Conservation (phyloP, 2,888 invertebrate genomes). For the Odontothrips loti region DNA sequence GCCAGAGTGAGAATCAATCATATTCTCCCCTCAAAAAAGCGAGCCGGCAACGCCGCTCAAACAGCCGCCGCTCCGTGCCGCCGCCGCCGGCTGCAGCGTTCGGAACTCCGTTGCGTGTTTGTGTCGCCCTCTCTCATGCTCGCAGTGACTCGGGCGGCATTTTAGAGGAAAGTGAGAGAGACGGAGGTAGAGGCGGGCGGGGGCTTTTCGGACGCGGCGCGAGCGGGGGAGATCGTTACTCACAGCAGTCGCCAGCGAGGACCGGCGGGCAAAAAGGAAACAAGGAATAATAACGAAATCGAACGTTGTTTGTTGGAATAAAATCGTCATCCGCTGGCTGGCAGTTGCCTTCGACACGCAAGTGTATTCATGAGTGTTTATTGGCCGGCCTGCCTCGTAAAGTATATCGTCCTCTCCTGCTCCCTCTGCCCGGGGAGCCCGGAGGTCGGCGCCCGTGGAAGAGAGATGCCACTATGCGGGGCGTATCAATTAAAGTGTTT, state of each 20-base stretch:
- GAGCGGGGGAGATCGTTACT: not conserved
- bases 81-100: too few species aligned
- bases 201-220: too few species aligned
- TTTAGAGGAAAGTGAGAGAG: too few species aligned
- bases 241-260: not conserved
- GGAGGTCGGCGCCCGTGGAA: too few species aligned
- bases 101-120: too few species aligned
- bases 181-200: too few species aligned
- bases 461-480: too few species aligned
- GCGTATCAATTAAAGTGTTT: too few species aligned
- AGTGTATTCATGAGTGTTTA: not conserved
- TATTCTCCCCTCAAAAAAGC: not conserved
- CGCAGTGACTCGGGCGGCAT: too few species aligned
- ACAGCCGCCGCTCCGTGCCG: not conserved
- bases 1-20: not conserved
- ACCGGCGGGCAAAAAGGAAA: not conserved
- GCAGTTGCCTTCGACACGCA: constrained; percentile 11
- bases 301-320: not conserved
- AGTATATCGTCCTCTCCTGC: not conserved
- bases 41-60: not conserved
- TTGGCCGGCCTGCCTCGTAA: not conserved
- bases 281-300: not conserved
- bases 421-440: too few species aligned
- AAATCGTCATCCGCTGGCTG: not conserved
- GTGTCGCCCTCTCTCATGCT: too few species aligned